Percentiles rank a stretch among this genome's conserved stretches.
These are phyloP conservation scores for Rhynchotus rufescens DNA, from an alignment of 2,797 vertebrate species.

Conservation along the genomic window DNA sequence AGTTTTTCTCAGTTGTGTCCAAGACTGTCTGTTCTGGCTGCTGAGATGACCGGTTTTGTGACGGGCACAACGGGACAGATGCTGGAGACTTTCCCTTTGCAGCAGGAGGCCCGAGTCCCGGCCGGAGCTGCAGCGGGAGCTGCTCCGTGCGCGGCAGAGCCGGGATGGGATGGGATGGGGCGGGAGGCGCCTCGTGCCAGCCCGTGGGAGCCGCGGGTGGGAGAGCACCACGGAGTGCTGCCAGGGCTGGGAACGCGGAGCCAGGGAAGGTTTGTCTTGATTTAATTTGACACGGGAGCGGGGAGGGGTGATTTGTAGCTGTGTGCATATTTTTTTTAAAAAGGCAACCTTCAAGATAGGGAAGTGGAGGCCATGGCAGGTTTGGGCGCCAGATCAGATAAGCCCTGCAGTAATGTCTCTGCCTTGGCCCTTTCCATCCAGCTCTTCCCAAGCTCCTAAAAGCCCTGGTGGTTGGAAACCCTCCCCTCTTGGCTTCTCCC, in stretches of 20 bases:
- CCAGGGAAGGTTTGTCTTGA: conserved; percentile 68
- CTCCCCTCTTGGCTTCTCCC: not conserved
- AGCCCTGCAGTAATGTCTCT: conserved; percentile 64
- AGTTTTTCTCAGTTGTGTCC: not conserved
- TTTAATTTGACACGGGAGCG: conserved; percentile 71
- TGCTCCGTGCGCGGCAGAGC: too few relatives aligned
- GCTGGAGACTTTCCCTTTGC: not conserved
- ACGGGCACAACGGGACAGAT: not conserved
- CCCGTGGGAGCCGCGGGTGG: conserved; percentile 63
- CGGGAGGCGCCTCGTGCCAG: conserved; percentile 1
- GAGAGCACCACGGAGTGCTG: conserved; percentile 58
- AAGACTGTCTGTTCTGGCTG: not conserved
- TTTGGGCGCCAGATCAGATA: conserved; percentile 67
- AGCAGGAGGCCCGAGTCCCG: not conserved
- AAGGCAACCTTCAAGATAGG: conserved; percentile 48
- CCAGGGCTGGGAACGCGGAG: conserved; percentile 61
- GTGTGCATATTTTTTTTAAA: not conserved
- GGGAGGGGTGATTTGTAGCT: conserved; percentile 70
- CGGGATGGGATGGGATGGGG: too few relatives aligned
- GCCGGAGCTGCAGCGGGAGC: too few relatives aligned
- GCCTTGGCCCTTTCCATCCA: conserved; percentile 60
- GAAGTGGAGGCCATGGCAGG: conserved; percentile 63
- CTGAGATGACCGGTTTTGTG: not conserved
- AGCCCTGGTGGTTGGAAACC: conserved; percentile 4
- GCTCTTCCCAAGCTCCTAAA: conserved; percentile 20